Base-by-base conservation (phyloP, 2,797 vertebrate genomes). In the Sebastes iracundus region DNA sequence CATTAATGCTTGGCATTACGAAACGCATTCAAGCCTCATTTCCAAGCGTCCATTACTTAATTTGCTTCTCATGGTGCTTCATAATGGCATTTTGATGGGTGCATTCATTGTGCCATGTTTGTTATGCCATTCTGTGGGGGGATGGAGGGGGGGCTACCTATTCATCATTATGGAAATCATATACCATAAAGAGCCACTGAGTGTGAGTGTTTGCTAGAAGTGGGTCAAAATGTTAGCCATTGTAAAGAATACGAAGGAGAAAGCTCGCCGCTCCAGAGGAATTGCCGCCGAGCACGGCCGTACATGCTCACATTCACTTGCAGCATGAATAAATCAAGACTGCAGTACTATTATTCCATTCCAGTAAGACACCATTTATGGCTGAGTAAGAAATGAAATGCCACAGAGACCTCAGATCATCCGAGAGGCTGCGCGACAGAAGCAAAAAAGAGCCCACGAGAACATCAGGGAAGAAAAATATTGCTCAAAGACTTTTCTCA, bases 271-370 rank as follows among this genome's bases (percentile, higher is more conserved):
- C 80, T 82, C 73, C 49, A 53, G 81, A 83, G 82, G 42, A 87
- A 85, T 66, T 62, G 74, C 76, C 38, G 38, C 61, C 66, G 35
- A 67, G 79, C 79, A 63, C 84, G 60, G 82, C 75, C 75, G 73
- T 75, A 77, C 84, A 85, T 71, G 84, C 85, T 89, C 85, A 84
- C 80, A 88, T 89, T 89, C 81, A 32, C 78, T 80, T 72, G 79
- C 85, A 93, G 79, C 83, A 94, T 93, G 83, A 94, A 93, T 94
- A 93, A 94, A 91, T 92, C 86, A 92, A 80, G 60, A 74, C 59
- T 32, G 38, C 79, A 72, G 64, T 86, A 93, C 67, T 89, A 84
- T 93, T 93, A 89, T 90, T 91, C 83, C 83, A 81, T 86, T 81
- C 75, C 79, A 81, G 87, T 77, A 82, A 90, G 93, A 90, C 77